Conservation (phyloP, 2,113 vertebrate species). For the Menura novaehollandiae region DNA sequence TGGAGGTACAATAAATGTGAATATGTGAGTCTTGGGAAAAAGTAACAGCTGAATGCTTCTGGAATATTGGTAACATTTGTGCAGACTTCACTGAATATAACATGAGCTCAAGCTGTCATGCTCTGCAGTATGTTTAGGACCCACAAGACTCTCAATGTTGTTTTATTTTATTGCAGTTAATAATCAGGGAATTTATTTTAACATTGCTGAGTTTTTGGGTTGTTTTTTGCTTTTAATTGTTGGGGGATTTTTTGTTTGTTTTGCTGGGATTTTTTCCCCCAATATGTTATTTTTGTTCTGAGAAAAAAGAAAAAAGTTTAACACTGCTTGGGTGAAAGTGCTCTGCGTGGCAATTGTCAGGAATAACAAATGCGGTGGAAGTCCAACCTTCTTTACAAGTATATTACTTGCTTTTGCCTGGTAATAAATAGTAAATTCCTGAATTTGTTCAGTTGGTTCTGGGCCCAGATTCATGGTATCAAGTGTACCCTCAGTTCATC, state of each 20-base stretch:
- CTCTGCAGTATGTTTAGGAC: background rate
- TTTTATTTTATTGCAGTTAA: constrained; percentile 10
- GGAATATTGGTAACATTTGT: constrained; percentile 28
- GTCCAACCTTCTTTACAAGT: background rate
- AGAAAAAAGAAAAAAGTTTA: background rate
- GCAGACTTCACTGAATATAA: constrained; percentile 22
- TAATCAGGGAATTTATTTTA: background rate
- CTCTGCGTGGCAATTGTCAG: background rate
- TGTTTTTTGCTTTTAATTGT: background rate
- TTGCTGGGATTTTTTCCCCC: background rate
- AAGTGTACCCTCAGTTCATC: background rate
- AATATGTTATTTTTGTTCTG: background rate
- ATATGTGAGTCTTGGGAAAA: background rate
- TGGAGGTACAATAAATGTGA: background rate
- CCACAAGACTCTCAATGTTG: background rate
- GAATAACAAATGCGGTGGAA: background rate
- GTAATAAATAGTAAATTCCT: background rate
- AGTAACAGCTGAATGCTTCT: constrained; percentile 21
- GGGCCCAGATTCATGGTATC: background rate
- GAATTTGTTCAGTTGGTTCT: background rate
- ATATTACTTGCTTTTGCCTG: background rate
- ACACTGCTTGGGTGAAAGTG: background rate
- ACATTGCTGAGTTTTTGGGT: background rate
- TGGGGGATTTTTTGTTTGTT: accelerated
- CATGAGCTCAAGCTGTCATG: constrained; percentile 33